phyloP scores from a whole-genome alignment of 2,797 vertebrate species.

The Hapalemur alaotrensis region DNA sequence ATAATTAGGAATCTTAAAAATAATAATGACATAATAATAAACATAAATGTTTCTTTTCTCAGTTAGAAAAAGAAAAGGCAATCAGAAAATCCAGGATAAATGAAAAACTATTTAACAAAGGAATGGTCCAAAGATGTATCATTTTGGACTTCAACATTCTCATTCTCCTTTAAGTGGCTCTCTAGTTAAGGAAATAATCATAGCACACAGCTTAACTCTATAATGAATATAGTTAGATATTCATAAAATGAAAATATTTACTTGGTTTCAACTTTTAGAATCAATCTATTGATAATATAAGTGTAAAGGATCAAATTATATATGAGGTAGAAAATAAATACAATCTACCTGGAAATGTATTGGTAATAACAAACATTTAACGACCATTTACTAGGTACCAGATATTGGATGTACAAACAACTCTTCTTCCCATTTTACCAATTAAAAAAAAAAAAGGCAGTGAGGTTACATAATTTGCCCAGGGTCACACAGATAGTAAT shows the following conservation, averaged over 20 bases:
- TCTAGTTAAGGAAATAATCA: not conserved
- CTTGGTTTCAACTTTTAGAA: not conserved
- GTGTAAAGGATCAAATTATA: not conserved
- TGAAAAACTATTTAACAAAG: not conserved
- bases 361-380: not conserved
- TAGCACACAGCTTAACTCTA: not conserved
- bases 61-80: not conserved
- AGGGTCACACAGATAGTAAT: not conserved
- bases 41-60: not conserved
- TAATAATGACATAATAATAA: not conserved
- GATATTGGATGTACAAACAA: not conserved
- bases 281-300: not conserved
- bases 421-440: not conserved
- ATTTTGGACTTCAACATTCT: not conserved
- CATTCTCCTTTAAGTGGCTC: not conserved
- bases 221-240: not conserved
- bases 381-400: not conserved
- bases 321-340: not conserved
- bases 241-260: not conserved
- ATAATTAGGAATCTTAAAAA: not conserved
- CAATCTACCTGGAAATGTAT: not conserved
- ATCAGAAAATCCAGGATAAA: not conserved
- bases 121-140: not conserved
- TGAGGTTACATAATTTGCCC: not conserved
- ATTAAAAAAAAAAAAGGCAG: not conserved